Percentiles rank a stretch among this genome's conserved stretches.
Conservation (phyloP, 2,888 invertebrate species). For the Philaethria dido region DNA sequence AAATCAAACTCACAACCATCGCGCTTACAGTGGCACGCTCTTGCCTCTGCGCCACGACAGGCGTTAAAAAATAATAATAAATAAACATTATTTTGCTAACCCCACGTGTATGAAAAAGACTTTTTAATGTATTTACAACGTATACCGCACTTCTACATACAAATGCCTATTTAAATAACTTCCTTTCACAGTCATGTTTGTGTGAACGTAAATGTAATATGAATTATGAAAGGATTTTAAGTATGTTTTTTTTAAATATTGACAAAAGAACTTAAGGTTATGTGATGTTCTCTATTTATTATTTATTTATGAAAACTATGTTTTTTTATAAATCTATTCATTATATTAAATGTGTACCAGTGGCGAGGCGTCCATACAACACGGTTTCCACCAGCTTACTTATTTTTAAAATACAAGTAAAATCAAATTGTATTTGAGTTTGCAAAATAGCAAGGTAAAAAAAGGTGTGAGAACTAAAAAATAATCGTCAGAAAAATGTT, state of each 20-base stretch:
- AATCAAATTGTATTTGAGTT: too few species aligned
- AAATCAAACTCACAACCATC: too few species aligned
- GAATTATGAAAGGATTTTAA: background rate
- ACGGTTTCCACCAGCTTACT: too few species aligned
- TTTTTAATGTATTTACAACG: background rate
- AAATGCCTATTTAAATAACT: slow-evolving; percentile 3
- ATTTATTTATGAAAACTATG: background rate
- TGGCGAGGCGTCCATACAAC: too few species aligned
- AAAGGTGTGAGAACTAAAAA: too few species aligned
- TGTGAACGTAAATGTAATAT: slow-evolving; percentile 9
- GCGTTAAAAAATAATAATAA: background rate
- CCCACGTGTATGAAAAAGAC: background rate
- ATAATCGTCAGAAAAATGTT: too few species aligned
- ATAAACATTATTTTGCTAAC: background rate
- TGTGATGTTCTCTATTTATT: background rate
- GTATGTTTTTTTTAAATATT: background rate
- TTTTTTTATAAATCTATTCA: background rate
- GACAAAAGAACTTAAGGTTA: background rate
- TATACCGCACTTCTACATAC: background rate
- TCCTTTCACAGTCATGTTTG: slow-evolving; percentile 8
- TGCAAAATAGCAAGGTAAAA: too few species aligned
- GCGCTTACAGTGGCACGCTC: too few species aligned
- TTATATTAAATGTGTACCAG: background rate
- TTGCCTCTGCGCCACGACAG: too few species aligned
- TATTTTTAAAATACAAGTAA: too few species aligned